Base-by-base conservation (phyloP, 2,797 vertebrate species). In the Syndactyla subalaris region DNA sequence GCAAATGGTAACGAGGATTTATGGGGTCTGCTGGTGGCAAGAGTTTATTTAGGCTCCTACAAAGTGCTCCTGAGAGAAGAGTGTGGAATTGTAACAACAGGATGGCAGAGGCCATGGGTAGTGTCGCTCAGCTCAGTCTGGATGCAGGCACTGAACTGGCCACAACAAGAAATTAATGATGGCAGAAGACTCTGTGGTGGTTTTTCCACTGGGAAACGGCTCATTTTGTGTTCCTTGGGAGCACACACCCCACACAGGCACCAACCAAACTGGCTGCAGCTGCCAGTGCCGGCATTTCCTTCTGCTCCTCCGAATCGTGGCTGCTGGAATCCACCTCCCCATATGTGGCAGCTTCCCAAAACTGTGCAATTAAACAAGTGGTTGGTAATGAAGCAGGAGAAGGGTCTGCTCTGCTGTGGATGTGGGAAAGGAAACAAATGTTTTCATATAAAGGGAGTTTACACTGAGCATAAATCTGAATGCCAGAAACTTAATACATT, bases 1-100 rank as follows among this genome's bases (percentile, higher is more conserved):
- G 52, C 39, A 57, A 81, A 75, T 1, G 29, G 39, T 94, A 95
- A 95, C 52, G 83, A 96, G 91, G 95, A 97, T 96, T 95, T 95
- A 97, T 94, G 93, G 83, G 80, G 73, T 77, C 72, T 94, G 73
- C 12, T 2, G 8, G 82, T 78, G 80, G 68, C 67, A 68, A 23
- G 82, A 63, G 91, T 75, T 97, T 93, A 88, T 93, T 93, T 88
- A 86, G 87, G 88, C 43, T 81, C 68, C 70, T 51, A 29, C 52
- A 76, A 88, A 94, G 75, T 6, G 89, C 77, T 88, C 85, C 83
- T 61, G 89, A 52, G 94, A 86, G 91, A 88, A 57, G 45, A 29
- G 51, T 5, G 16, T 1, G 65, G 68, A 39, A 4, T 3, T 29
- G n/a, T 21, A 63, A 36, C 46, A 4, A 5, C 0, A 2, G 92